These are phyloP conservation scores for Crossocerus cetratus DNA, from an alignment of 2,888 invertebrate species.

Conservation along the genomic window DNA sequence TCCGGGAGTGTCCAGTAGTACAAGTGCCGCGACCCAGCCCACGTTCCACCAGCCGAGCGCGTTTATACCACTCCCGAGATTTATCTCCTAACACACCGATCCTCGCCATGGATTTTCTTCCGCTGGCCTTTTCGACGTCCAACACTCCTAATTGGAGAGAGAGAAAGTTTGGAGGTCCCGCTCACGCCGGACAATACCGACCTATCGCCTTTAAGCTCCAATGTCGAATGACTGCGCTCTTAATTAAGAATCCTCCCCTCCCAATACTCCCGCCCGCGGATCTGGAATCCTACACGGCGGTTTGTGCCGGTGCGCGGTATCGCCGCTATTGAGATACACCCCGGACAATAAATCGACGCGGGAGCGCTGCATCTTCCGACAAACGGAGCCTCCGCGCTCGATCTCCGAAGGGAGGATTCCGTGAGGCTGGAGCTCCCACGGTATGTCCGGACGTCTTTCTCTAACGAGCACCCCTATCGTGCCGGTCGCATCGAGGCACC, in stretches of 20 bases:
- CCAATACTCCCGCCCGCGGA: no score
- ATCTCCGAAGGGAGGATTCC: slow-evolving; percentile 15
- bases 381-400: slow-evolving; percentile 24
- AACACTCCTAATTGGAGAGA: slow-evolving; percentile 11
- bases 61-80: slow-evolving; percentile 26
- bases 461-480: slow-evolving; percentile 52
- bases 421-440: slow-evolving; percentile 35
- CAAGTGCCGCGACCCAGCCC: slow-evolving; percentile 47
- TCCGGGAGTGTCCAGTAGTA: slow-evolving; percentile 66
- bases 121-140: slow-evolving; percentile 5
- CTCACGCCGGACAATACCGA: neutral
- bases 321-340: slow-evolving; percentile 1
- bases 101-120: slow-evolving; percentile 1
- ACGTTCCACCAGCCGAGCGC: slow-evolving; percentile 34
- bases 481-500: slow-evolving; percentile 4
- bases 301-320: neutral
- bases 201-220: neutral
- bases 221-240: no score
- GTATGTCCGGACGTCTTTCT: slow-evolving; percentile 43
- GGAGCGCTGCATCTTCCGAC: neutral
- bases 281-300: no score
- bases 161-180: neutral
- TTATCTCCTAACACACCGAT: slow-evolving; percentile 9
- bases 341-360: neutral
- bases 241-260: no score